Evolutionary conservation across 64 coral and sea anemone genomes (phyloP).

Genomic region (Stylophora pistillata): DNA sequence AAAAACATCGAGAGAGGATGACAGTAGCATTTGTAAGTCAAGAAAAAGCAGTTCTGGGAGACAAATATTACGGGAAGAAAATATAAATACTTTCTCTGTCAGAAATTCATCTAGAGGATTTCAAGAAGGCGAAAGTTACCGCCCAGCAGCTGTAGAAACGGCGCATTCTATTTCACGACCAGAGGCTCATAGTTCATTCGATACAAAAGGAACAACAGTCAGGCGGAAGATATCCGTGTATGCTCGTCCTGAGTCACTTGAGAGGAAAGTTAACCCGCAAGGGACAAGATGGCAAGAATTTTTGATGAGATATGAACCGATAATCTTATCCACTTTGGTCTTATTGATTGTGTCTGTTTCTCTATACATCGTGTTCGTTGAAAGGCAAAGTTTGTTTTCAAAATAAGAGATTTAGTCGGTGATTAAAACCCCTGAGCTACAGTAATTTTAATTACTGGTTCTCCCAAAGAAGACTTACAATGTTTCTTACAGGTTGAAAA

Average conservation of each 20-base stretch:
- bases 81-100: not conserved
- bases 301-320: slow-evolving; percentile 11
- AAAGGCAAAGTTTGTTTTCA: slow-evolving; percentile 55
- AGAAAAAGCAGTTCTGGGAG: slow-evolving; percentile 40
- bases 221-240: slow-evolving; percentile 37
- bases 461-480: not conserved
- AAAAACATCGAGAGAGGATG: slow-evolving; percentile 57
- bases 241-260: slow-evolving; percentile 30
- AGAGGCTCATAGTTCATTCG: not conserved
- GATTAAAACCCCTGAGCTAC: not conserved
- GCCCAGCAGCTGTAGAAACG: not conserved
- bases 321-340: slow-evolving; percentile 38
- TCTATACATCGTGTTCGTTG: slow-evolving; percentile 55
- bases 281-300: slow-evolving; percentile 7
- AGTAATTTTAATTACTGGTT: not conserved
- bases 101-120: not conserved
- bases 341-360: slow-evolving; percentile 42
- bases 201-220: not conserved
- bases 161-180: not conserved
- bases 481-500: no score
- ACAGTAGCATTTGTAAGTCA: not conserved
- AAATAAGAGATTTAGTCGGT: slow-evolving; percentile 12
- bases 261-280: not conserved
- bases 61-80: slow-evolving; percentile 44
- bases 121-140: not conserved